A percentile compares a stretch with the other conserved stretches of the same genome.
phyloP scores from a whole-genome alignment of 2,888 invertebrate species.

The Apamea sordens region DNA sequence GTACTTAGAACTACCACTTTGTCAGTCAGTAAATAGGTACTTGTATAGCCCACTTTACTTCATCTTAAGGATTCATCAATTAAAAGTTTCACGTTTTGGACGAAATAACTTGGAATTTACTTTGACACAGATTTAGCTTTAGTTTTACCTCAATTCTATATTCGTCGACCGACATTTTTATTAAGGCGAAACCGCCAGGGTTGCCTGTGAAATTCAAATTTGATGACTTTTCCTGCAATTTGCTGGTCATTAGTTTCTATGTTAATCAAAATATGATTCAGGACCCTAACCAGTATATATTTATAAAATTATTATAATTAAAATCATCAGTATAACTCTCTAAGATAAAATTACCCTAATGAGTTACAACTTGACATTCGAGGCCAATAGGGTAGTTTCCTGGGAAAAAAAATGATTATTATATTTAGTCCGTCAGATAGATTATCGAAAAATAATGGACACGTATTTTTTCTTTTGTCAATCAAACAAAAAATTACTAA shows the following conservation, averaged over 20 bases:
- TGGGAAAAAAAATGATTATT: too few species aligned
- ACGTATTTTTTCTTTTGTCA: too few species aligned
- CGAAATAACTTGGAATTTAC: slow-evolving; percentile 74
- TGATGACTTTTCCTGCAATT: not conserved
- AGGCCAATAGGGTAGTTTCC: too few species aligned
- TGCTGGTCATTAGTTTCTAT: not conserved
- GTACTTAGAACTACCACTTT: slow-evolving; percentile 24
- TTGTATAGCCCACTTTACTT: slow-evolving; percentile 29
- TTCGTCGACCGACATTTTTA: slow-evolving; percentile 24
- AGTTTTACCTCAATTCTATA: slow-evolving; percentile 31
- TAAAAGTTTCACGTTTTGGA: slow-evolving; percentile 76
- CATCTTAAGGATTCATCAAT: slow-evolving; percentile 74
- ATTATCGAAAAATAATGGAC: too few species aligned
- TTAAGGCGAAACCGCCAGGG: not conserved
- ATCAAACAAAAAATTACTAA: too few species aligned
- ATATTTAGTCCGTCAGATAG: too few species aligned
- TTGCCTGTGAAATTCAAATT: not conserved
- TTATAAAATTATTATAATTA: not conserved
- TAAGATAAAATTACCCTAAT: not conserved
- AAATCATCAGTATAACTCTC: not conserved
- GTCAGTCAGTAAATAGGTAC: slow-evolving; percentile 31
- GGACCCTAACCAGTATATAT: too few species aligned
- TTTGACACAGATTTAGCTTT: slow-evolving; percentile 60
- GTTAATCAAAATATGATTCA: not conserved
- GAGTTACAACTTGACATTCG: not conserved